Evolutionary conservation across 2,113 vertebrate species (phyloP), one percentile per base, ranked within the genome.

Genomic region (Benitochromis conjunctus): DNA sequence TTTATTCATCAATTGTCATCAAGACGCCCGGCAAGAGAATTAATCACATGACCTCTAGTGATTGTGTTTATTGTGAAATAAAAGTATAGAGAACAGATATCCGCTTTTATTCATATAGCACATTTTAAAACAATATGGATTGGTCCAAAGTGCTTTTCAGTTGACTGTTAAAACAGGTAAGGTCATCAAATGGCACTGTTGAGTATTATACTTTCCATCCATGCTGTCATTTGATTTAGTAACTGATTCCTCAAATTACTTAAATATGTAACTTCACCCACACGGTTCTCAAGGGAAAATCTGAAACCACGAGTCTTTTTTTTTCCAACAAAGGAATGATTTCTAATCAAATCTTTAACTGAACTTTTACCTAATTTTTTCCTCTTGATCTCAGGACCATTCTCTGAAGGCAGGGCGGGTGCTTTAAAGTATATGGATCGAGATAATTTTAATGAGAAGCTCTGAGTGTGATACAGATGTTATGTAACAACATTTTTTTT

Each of bases 51-150:
- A 3, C 14, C 58, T 4, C 58, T 5, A 80, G 1, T 31, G 76
- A 90, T 4, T 93, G 93, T 84, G 2, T 95, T 34, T 95, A 95
- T 41, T 92, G 92, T 91, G 53, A 91, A 55, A 81, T 95, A 83
- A 89, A 81, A 29, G 9, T 85, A 13, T 77, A 87, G 26, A 41
- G 34, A 46, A 80, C 57, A 26, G 26, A 21, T 16, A 14, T 13
- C 4, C 5, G 36, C 9, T 3, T 36, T 64, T 64, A 0, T 64
- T 36, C 11, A n/a, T 62, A 34, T 1, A 36, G 2, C 9, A 62
- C 31, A 64, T 36, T 36, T 62, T 19, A 36, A 60, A 60, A 60
- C 57, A 60, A 16, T 9, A 29, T 29, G 12, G 12, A 26, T 56
- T 57, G 55, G 12, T 60, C 14, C 14, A 31, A 60, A 36, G 9